Base-by-base conservation (phyloP, 2,113 vertebrate genomes). In the Scomber japonicus region DNA sequence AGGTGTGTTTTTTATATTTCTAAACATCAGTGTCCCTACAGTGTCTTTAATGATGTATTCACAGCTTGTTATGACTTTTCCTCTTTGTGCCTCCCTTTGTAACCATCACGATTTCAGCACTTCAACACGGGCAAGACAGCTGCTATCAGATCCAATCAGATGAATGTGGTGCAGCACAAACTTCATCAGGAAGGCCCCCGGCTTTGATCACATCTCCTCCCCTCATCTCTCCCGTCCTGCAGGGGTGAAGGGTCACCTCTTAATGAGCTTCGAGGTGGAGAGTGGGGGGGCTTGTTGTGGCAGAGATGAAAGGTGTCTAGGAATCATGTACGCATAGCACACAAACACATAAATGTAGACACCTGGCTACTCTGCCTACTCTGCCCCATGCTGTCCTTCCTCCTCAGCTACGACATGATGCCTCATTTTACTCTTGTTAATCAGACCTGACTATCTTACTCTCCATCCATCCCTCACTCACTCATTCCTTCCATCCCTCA, bases 151-250 rank as follows among this genome's bases (percentile, higher is more conserved):
- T 73, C 60, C 72, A 82, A 85, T 91, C 82, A 84, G 64, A 70
- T 75, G 68, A 77, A 81, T 24, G 75, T 71, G 82, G 30, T 62
- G 65, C 40, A 54, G 82, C 40, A 27, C 50, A 74, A 77, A 86
- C 80, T 79, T 80, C 81, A 80, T 82, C 83, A 89, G 79, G 76
- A 90, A 86, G 88, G 66, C 70, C 48, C 35, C 40, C 19, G 6
- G 81, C 90, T 94, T 92, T 91, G 85, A 94, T 93, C 80, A 76
- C 70, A 35, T 88, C 91, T 75, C 82, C 87, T 67, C 62, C 86
- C 82, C 80, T 91, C 84, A 78, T 88, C 85, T 78, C 84, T 86
- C 89, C 89, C 80, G 59, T 84, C 87, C 86, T 88, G 85, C 50
- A 2, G 61, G 71, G 84, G 85, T 75, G 53, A 92, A 76, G 79